Evolutionary conservation across 1,140 invertebrate species (phyloP), one percentile per base, ranked within the genome.

Genomic region (Trypoxylus dichotomus): DNA sequence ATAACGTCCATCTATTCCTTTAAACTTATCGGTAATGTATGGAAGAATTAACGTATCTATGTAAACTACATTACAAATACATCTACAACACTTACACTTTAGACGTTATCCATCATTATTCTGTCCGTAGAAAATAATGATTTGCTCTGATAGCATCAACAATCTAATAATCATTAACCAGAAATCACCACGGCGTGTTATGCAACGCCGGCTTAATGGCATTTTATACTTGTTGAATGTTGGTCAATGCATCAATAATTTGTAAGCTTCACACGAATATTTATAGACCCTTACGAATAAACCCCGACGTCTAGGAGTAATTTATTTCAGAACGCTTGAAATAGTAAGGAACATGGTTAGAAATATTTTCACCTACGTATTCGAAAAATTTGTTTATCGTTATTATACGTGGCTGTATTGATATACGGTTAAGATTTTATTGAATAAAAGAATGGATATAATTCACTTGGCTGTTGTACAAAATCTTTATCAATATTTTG

Each of bases 181-280:
- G 24, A 27, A 27, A 68, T 60, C n/a, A 60, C 60, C 60, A 68
- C 21, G 24, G 32, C 60, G 24, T 13, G 27, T 68, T 68, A 15
- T 68, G 25, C 60, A 68, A 68, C 27, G 60, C 27, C 60, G 8
- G 27, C 24, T 27, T 68, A 68, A 68, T 68, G 60, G 15, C 60
- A 15, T 68, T 68, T 68, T 68, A 27, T 68, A 68, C 60, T 68
- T 68, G 60, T 68, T 68, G 60, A 68, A 68, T 68, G 60, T 68
- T 68, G 19, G 24, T 5, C 21, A 24, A 15, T 27, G 60, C 60
- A 68, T 68, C 60, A 68, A 68, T 68, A 68, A 25, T 68, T 21
- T 29, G 24, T 68, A 27, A 68, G 60, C 27, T 68, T 27, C 27
- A 24, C 27, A 68, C 24, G 60, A 68, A 68, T 68, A 29, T 24